Base-by-base conservation (phyloP, 1,140 invertebrate genomes). In the Chrysomallon squamiferum region DNA sequence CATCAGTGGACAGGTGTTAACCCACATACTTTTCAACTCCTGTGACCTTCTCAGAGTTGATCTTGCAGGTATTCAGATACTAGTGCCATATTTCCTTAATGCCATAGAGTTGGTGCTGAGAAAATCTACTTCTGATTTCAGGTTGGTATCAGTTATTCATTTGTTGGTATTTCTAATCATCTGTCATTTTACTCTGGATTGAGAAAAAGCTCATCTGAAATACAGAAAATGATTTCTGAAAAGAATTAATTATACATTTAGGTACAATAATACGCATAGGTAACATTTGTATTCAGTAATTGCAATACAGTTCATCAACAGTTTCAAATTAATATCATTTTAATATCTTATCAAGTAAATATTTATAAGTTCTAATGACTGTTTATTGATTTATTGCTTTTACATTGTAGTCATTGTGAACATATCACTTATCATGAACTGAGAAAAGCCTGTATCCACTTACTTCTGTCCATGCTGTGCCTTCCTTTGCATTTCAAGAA, bases 21-120 rank as follows among this genome's bases (percentile, higher is more conserved):
- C 91, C 5, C 92, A 90, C 72, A 93, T 95, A 78, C 78, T 95
- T 47, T 88, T 93, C 29, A 94, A 95, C 82, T 93, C 92, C 0
- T 85, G 77, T 65, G 79, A 82, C 62, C 67, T 84, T 71, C 92
- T 93, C 76, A 91, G 95, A 58, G 86, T 98, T 60, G 96, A 98
- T 86, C 86, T 99, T 33, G 93, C 96, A 81, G 97, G 97, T 1
- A 92, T 97, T 3, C 91, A 95, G 79, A 91, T 97, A 20, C 85
- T 99, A 20, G 89, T 98, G 5, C 96, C 96, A 0, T 90, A 92
- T 68, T 92, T 96, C 76, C 89, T 99, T 38, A 89, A 90, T 18
- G 96, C 97, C 0, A 80, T 99, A 20, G 96, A 97, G 85, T 86
- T 93, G 25, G 92, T 97, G 5, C 85, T 97, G 13, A 91, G 92